phyloP scores from a whole-genome alignment of 2,797 vertebrate species.

The Microchirus variegatus region DNA sequence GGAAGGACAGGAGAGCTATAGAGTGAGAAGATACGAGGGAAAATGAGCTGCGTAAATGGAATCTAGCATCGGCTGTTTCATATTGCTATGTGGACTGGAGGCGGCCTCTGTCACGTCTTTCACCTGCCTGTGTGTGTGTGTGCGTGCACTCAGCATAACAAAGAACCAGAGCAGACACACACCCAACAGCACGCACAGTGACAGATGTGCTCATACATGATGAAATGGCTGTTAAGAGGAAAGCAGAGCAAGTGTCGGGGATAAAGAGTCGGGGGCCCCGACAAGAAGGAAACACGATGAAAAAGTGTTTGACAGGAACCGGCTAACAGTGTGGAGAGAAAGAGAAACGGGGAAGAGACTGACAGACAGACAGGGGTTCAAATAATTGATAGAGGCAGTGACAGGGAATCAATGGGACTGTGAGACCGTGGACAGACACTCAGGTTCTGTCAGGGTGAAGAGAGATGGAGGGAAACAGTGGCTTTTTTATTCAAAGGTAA shows the following conservation, averaged over 20 bases:
- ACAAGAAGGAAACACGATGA: slow-evolving; percentile 24
- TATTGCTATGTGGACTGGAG: slow-evolving; percentile 9
- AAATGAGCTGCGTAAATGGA: slow-evolving; percentile 33
- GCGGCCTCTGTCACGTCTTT: slow-evolving; percentile 45
- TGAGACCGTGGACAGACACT: slow-evolving; percentile 60
- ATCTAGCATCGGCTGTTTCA: slow-evolving; percentile 15
- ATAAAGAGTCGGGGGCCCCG: slow-evolving; percentile 28
- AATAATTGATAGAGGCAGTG: slow-evolving; percentile 64
- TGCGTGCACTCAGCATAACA: slow-evolving; percentile 27
- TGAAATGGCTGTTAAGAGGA: slow-evolving; percentile 50
- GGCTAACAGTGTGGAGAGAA: slow-evolving; percentile 49
- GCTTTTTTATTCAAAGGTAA: slow-evolving; percentile 30
- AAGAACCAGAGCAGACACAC: slow-evolving; percentile 27
- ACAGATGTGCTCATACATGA: slow-evolving; percentile 34
- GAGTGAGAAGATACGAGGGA: background rate
- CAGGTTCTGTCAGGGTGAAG: slow-evolving; percentile 17
- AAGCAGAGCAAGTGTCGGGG: slow-evolving; percentile 34
- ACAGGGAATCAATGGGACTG: slow-evolving; percentile 60
- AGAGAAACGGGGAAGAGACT: slow-evolving; percentile 34
- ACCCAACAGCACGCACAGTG: slow-evolving; percentile 6
- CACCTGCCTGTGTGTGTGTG: slow-evolving; percentile 57
- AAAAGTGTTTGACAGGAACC: slow-evolving; percentile 63
- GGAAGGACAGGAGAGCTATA: background rate
- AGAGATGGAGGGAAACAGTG: background rate
- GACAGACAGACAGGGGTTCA: slow-evolving; percentile 58